These are phyloP conservation scores for Lymantria dispar DNA, from an alignment of 2,888 invertebrate genomes.

Conservation along the genomic window DNA sequence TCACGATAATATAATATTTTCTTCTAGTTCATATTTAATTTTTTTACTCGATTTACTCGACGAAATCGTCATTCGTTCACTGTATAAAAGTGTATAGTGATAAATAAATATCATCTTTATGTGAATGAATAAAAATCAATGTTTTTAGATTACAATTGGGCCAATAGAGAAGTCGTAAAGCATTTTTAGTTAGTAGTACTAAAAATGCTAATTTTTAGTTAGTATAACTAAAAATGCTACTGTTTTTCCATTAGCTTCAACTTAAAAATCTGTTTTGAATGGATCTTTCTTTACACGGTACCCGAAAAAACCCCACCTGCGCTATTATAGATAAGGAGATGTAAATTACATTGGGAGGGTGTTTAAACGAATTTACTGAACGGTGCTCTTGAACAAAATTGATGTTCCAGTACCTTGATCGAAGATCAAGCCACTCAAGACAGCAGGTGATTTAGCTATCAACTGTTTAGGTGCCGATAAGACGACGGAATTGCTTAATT, in stretches of 20 bases:
- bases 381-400: conserved; percentile 62
- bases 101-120: not conserved
- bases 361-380: conserved; percentile 62
- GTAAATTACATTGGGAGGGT: conserved; percentile 66
- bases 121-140: too few relatives aligned
- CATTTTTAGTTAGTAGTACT: too few relatives aligned
- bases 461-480: conserved; percentile 13
- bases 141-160: too few relatives aligned
- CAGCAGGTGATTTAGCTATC: conserved; percentile 23
- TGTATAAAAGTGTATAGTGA: too few relatives aligned
- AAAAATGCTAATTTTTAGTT: too few relatives aligned
- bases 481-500: conserved; percentile 35
- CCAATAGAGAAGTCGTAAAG: not conserved
- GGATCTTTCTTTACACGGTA: conserved; percentile 16
- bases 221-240: not conserved
- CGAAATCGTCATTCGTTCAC: too few relatives aligned
- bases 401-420: conserved; percentile 52
- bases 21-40: too few relatives aligned
- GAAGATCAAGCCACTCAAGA: conserved; percentile 30
- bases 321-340: conserved; percentile 66
- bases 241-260: conserved; percentile 4
- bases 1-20: too few relatives aligned
- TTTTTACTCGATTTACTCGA: too few relatives aligned
- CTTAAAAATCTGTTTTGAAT: conserved; percentile 13
- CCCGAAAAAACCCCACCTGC: conserved; percentile 51